Evolutionary conservation across 2,888 invertebrate species (phyloP), one percentile per base, ranked within the genome.

Genomic region (Pachymerium ferrugineum): DNA sequence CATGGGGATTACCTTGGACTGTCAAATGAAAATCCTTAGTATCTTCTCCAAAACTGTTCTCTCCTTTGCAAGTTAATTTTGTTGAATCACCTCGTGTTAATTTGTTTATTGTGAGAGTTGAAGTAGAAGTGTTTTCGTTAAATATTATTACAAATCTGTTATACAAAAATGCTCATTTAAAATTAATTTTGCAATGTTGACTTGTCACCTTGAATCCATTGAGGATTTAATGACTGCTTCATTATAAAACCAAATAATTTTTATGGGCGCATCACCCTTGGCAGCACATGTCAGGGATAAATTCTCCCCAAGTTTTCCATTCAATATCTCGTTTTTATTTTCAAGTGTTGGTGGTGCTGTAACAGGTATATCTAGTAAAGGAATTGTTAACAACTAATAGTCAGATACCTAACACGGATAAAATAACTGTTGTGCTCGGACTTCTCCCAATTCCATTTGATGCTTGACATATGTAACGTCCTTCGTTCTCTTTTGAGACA

Each of bases 401-500:
- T 8, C 14, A n/a, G 3, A n/a, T 3, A 47, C 47, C 47, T 19
- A 47, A 47, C 16, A 47, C 19, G 3, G 47, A 8, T 47, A 47
- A 12, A 2, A 47, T 6, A 2, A 47, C 47, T 5, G 22, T 47
- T 19, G 22, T 47, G 12, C 22, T 47, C 1, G 22, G 47, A 12
- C 25, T 28, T 42, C 3, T 5, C 3, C 72, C 72, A 28, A 72
- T 42, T 72, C 72, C 72, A 72, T 72, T 72, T 14, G 72, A 72
- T 5, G 72, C 72, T 22, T 8, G 14, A 30, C 72, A 72, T 12
- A 47, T 4, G 25, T 72, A 72, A n/a, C 38, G 38, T n/a, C 72
- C 72, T 28, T 68, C 30, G n/a, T 68, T 3, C 5, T 25, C n/a
- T 28, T 29, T 31, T 12, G 68, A 28, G 4, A 47, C 47, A 47